phyloP scores from a whole-genome alignment of 2,888 invertebrate species.

The Cephalotes varians region DNA sequence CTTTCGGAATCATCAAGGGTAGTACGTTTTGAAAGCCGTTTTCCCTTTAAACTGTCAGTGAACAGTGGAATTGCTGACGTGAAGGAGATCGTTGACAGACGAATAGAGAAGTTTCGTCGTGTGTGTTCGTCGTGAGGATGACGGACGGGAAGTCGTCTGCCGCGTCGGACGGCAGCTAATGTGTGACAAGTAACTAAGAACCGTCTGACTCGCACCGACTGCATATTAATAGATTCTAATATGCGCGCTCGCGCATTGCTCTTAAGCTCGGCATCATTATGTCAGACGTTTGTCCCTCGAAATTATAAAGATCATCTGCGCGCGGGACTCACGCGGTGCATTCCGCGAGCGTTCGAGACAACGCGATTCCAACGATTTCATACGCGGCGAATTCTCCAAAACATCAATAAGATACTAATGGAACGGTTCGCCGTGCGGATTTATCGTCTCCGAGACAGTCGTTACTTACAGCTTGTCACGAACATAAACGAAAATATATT shows the following conservation, averaged over 20 bases:
- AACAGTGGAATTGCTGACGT: constrained; percentile 35
- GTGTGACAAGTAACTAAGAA: constrained; percentile 82
- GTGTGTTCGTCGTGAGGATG: constrained; percentile 62
- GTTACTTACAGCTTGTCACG: constrained; percentile 5
- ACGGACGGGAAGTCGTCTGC: constrained; percentile 49
- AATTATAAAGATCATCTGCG: constrained; percentile 65
- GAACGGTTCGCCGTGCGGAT: background rate
- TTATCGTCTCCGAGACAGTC: constrained; percentile 3
- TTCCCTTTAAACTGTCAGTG: constrained; percentile 20
- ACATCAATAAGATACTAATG: constrained; percentile 8
- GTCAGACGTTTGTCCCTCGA: constrained; percentile 60
- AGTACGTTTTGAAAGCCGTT: constrained; percentile 46
- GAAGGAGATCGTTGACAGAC: constrained; percentile 59
- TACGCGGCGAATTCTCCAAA: background rate
- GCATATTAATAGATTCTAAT: constrained; percentile 82
- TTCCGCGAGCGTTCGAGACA: background rate
- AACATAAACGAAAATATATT: constrained; percentile 5
- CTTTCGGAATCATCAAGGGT: constrained; percentile 37
- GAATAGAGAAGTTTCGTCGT: constrained; percentile 63
- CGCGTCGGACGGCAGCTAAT: constrained; percentile 75
- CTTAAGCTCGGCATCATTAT: constrained; percentile 70
- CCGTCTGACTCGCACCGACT: constrained; percentile 76
- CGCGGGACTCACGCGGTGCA: background rate
- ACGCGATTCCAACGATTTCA: background rate
- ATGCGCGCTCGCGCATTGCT: constrained; percentile 61